phyloP scores from a whole-genome alignment of 2,113 vertebrate genomes.

The Candoia aspera region DNA sequence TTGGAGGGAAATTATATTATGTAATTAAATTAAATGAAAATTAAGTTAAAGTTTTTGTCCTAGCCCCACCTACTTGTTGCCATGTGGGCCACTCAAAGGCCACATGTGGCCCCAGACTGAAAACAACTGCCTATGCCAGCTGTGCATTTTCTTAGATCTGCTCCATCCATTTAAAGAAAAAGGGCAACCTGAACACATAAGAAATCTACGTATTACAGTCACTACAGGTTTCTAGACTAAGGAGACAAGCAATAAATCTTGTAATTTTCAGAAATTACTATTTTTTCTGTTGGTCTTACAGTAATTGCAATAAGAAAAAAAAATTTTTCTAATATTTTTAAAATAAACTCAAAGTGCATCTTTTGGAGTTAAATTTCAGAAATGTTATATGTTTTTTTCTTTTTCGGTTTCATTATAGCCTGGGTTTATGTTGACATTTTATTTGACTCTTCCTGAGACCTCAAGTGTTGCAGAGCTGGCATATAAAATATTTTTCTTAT shows the following conservation, averaged over 20 bases:
- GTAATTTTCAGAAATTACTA: neutral
- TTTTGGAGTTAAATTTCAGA: neutral
- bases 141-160: neutral
- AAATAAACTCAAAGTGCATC: neutral
- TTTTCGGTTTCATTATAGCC: neutral
- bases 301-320: neutral
- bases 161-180: neutral
- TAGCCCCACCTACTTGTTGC: neutral
- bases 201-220: neutral
- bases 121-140: neutral
- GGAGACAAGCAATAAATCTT: neutral
- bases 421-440: conserved; percentile 17
- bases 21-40: too few relatives aligned
- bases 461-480: neutral
- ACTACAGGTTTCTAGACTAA: neutral
- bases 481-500: neutral
- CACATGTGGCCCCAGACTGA: neutral
- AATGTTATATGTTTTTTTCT: neutral
- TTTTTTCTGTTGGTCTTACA: neutral
- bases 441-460: neutral
- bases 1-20: neutral
- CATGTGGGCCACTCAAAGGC: neutral
- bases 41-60: too few relatives aligned
- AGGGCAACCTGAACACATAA: neutral
- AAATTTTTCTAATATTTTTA: neutral